Percentiles rank a stretch among this genome's conserved stretches.
Conservation (phyloP, 2,888 invertebrate species). For the Noctua janthina region DNA sequence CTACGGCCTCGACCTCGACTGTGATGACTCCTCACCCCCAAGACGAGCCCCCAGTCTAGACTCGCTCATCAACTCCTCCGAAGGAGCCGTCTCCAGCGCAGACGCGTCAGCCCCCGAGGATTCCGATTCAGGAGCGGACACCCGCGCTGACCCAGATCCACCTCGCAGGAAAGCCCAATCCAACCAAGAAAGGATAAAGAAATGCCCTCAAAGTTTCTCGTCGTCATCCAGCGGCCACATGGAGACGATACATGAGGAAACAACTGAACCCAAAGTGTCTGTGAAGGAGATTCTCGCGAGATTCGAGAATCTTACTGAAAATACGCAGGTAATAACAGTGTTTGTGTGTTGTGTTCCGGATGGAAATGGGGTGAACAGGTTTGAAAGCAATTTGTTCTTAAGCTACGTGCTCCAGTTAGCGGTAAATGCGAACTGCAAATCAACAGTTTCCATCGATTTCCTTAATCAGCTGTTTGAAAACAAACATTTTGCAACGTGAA, state of each 20-base stretch:
- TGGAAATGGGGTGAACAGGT: conserved; percentile 66
- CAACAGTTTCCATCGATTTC: conserved; percentile 60
- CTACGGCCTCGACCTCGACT: conserved; percentile 86
- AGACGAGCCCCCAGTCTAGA: conserved; percentile 91
- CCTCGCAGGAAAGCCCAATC: conserved; percentile 74
- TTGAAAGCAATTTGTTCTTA: conserved; percentile 65
- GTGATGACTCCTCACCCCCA: conserved; percentile 80
- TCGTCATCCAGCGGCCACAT: conserved; percentile 92
- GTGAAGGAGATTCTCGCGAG: conserved; percentile 95
- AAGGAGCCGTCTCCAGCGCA: conserved; percentile 91
- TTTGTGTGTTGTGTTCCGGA: conserved; percentile 64
- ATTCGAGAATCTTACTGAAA: conserved; percentile 93
- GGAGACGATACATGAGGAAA: conserved; percentile 96
- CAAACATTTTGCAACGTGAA: conserved; percentile 65
- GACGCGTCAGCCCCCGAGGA: conserved; percentile 92
- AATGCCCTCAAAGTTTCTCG: conserved; percentile 87
- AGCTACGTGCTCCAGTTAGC: conserved; percentile 62
- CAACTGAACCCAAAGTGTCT: conserved; percentile 94
- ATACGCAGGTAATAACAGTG: conserved; percentile 76
- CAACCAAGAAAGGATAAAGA: conserved; percentile 78
- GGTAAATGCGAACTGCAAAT: conserved; percentile 48
- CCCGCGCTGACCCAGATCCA: conserved; percentile 86
- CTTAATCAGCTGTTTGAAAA: conserved; percentile 70
- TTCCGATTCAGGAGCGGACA: conserved; percentile 92
- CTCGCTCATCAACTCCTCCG: conserved; percentile 93